Conservation (phyloP, 2,797 vertebrate species). For the Enteromius fasciolatus region DNA sequence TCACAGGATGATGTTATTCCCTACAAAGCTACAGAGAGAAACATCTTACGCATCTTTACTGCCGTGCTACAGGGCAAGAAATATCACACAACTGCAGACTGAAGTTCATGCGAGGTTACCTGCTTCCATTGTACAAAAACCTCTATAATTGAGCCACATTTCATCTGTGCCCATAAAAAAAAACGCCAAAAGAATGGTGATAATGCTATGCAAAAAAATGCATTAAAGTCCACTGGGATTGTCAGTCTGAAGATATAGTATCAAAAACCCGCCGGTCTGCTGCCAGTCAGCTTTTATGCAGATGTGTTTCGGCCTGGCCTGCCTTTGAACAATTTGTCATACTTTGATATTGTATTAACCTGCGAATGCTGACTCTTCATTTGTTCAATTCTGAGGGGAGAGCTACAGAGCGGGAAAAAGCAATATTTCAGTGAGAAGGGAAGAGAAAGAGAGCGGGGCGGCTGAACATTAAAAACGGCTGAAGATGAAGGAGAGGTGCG, state of each 20-base stretch:
- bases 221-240: constrained; percentile 43
- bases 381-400: constrained; percentile 35
- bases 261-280: constrained; percentile 35
- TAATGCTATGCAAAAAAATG: constrained; percentile 39
- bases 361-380: constrained; percentile 49
- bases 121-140: constrained; percentile 9
- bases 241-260: constrained; percentile 39
- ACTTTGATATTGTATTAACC: constrained; percentile 50
- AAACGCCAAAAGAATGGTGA: background rate
- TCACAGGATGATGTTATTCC: constrained; percentile 42
- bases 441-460: background rate
- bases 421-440: constrained; percentile 39
- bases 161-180: background rate
- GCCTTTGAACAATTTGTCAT: constrained; percentile 57
- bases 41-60: constrained; percentile 11
- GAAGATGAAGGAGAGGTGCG: constrained; percentile 57
- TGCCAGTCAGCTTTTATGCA: constrained; percentile 54
- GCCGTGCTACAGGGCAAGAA: background rate
- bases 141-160: constrained; percentile 20
- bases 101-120: constrained; percentile 1
- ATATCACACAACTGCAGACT: constrained; percentile 8
- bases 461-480: constrained; percentile 40
- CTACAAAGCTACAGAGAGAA: background rate
- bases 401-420: constrained; percentile 16
- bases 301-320: constrained; percentile 43